Conservation (phyloP, 2,797 vertebrate species). For the Hypotaenidia philippensis region DNA sequence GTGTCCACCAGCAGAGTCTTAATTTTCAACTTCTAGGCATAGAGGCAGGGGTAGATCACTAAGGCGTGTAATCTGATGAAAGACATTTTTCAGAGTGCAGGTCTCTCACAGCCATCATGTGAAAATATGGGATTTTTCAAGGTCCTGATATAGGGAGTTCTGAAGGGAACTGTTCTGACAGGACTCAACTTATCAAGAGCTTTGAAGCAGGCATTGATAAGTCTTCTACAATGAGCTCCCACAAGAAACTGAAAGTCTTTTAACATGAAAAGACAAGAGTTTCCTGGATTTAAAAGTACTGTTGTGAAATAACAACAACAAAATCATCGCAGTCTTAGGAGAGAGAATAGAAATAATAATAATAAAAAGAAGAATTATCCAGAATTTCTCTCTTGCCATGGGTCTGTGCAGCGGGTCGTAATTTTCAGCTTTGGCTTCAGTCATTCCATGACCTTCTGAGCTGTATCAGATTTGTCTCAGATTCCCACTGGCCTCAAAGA, state of each 20-base stretch:
- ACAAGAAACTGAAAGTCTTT: neutral
- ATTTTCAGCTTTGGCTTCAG: neutral
- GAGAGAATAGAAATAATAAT: neutral
- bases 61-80: neutral
- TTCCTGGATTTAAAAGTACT: neutral
- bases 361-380: neutral
- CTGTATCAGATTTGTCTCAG: neutral
- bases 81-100: neutral
- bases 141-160: neutral
- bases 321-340: neutral
- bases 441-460: neutral
- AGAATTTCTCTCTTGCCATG: neutral
- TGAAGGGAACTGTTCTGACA: neutral
- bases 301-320: neutral
- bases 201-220: neutral
- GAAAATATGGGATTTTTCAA: neutral
- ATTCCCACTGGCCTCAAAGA: neutral
- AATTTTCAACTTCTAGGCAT: neutral
- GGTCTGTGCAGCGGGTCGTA: neutral
- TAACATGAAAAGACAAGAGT: neutral
- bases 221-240: neutral
- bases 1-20: neutral
- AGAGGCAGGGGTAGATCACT: neutral
- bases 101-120: accelerated
- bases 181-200: neutral